Evolutionary conservation across 2,797 vertebrate genomes (phyloP).

Genomic region (Florisuga fusca): DNA sequence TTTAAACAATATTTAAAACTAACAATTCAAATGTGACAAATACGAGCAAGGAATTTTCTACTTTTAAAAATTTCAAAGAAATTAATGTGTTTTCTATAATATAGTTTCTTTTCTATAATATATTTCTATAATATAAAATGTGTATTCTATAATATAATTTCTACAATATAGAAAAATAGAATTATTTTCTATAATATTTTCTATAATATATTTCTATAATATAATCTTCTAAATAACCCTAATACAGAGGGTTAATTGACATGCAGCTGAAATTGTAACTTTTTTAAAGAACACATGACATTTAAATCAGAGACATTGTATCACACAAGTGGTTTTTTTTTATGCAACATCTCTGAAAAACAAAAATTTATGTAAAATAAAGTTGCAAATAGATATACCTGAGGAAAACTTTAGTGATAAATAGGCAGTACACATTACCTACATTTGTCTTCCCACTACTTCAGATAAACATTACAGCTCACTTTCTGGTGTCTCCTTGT

Average conservation of each 20-base stretch:
- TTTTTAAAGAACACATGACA: not conserved
- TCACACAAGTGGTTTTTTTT: not conserved
- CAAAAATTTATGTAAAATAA: not conserved
- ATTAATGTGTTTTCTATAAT: not conserved
- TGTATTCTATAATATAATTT: not conserved
- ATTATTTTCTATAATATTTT: not conserved
- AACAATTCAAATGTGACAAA: not conserved
- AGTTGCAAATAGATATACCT: not conserved
- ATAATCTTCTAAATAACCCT: no score
- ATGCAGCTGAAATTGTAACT: not conserved
- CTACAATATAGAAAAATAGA: no score
- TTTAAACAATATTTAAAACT: not conserved
- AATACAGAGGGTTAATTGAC: not conserved
- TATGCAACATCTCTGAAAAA: not conserved
- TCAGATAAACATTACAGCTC: constrained; percentile 30
- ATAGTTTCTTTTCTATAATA: not conserved
- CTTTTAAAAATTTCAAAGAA: not conserved
- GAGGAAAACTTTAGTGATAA: constrained; percentile 18
- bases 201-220: not conserved
- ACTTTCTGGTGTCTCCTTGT: constrained; percentile 24
- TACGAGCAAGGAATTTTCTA: not conserved
- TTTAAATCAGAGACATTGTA: not conserved
- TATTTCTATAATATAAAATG: not conserved
- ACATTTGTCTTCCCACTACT: constrained; percentile 13
- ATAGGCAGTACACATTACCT: constrained; percentile 8